These are phyloP conservation scores for Melospiza georgiana DNA, from an alignment of 2,113 vertebrate genomes.

Conservation along the genomic window DNA sequence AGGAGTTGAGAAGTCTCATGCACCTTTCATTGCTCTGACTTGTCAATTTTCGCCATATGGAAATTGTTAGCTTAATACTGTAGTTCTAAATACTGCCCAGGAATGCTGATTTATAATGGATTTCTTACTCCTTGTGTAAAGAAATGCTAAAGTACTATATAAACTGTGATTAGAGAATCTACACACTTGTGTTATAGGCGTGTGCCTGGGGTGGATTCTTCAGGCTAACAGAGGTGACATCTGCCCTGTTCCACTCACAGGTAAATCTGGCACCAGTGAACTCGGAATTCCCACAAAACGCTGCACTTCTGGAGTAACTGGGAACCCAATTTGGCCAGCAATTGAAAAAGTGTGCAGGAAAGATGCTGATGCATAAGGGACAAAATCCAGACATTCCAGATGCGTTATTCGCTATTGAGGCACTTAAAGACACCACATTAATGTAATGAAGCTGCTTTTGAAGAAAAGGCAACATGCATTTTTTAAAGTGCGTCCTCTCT, in stretches of 20 bases:
- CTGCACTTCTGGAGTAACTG: not conserved
- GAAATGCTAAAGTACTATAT: not conserved
- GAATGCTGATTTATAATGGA: constrained; percentile 27
- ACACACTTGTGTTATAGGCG: not conserved
- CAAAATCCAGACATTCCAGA: constrained; percentile 17
- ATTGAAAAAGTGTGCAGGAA: not conserved
- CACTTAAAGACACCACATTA: not conserved
- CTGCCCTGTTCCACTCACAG: not conserved
- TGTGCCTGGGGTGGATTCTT: not conserved
- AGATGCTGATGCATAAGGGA: constrained; percentile 11
- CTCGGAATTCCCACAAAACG: not conserved
- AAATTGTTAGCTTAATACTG: constrained; percentile 61
- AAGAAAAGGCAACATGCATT: not conserved
- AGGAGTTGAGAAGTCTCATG: not conserved
- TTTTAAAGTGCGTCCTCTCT: not conserved
- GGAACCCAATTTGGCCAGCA: not conserved
- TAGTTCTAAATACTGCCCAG: constrained; percentile 42
- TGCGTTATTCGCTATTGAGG: not conserved
- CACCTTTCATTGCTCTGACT: constrained; percentile 35
- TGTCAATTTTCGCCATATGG: constrained; percentile 69
- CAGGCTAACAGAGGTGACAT: not conserved
- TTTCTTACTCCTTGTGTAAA: constrained; percentile 28
- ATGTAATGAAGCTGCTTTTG: not conserved
- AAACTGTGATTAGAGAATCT: not conserved
- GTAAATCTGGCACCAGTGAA: not conserved